phyloP scores from a whole-genome alignment of 2,888 invertebrate genomes.

The Acheta domesticus region DNA sequence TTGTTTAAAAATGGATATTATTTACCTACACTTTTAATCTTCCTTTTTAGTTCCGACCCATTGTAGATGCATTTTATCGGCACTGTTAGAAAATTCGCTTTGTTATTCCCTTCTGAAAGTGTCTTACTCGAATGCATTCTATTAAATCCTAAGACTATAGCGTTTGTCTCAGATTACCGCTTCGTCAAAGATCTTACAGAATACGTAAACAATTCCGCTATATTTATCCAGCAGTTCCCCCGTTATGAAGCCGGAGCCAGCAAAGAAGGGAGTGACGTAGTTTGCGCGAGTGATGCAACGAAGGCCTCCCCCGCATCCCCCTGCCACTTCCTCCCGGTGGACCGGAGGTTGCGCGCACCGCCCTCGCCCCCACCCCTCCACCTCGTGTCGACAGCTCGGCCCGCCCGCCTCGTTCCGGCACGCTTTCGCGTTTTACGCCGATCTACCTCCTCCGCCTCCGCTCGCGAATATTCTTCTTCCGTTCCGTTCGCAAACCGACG shows the following conservation, averaged over 20 bases:
- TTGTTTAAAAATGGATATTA: no score
- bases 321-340: not conserved
- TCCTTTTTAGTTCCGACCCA: no score
- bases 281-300: not conserved
- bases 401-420: not conserved
- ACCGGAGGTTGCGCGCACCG: not conserved
- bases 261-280: not conserved
- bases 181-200: no score
- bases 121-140: no score
- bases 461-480: not conserved
- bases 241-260: not conserved
- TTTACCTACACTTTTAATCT: no score
- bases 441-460: not conserved
- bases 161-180: no score
- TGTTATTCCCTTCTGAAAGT: no score
- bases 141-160: no score
- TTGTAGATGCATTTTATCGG: no score
- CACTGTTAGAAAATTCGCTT: no score
- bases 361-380: not conserved
- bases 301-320: not conserved
- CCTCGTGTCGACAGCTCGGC: not conserved
- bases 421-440: not conserved
- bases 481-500: not conserved
- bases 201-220: no score
- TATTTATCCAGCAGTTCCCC: no score